phyloP scores from a whole-genome alignment of 1,140 invertebrate genomes.

The Drosophila virilis region DNA sequence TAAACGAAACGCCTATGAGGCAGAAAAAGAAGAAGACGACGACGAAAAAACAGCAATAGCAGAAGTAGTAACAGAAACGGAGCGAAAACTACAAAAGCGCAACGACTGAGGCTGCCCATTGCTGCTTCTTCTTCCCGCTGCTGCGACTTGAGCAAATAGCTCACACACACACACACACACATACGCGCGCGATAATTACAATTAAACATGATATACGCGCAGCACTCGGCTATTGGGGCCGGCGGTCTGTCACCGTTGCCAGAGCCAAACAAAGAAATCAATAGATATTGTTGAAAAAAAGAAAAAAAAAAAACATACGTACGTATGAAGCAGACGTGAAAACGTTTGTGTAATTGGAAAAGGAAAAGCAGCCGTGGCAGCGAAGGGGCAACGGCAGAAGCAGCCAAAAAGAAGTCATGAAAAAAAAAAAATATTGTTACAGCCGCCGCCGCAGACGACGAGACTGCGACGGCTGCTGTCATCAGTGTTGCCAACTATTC shows the following conservation, averaged over 20 bases:
- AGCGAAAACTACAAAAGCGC: slow-evolving; percentile 66
- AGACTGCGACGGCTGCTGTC: slow-evolving; percentile 54
- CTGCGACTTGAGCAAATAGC: slow-evolving; percentile 37
- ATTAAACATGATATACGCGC: slow-evolving; percentile 68
- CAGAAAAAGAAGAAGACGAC: slow-evolving; percentile 14
- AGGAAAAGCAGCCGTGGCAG: slow-evolving; percentile 56
- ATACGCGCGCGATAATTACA: slow-evolving; percentile 66
- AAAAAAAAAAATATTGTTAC: slow-evolving; percentile 63
- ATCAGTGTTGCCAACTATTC: not conserved
- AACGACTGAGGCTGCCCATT: slow-evolving; percentile 64
- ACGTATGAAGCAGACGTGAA: slow-evolving; percentile 29
- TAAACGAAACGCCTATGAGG: slow-evolving; percentile 19
- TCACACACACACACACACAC: slow-evolving; percentile 17
- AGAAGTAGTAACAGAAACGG: slow-evolving; percentile 40
- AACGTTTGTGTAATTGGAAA: slow-evolving; percentile 66
- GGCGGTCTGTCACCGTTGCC: slow-evolving; percentile 29
- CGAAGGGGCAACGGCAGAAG: slow-evolving; percentile 28
- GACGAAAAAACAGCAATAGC: slow-evolving; percentile 36
- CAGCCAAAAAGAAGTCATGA: slow-evolving; percentile 63
- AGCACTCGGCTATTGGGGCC: slow-evolving; percentile 13
- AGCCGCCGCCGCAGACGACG: slow-evolving; percentile 74
- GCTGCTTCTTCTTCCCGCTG: slow-evolving; percentile 46
- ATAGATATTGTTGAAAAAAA: slow-evolving; percentile 73
- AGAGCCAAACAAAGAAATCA: slow-evolving; percentile 75
- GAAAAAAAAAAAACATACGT: slow-evolving; percentile 14